phyloP scores from a whole-genome alignment of 1,140 invertebrate genomes.

The Galendromus occidentalis region DNA sequence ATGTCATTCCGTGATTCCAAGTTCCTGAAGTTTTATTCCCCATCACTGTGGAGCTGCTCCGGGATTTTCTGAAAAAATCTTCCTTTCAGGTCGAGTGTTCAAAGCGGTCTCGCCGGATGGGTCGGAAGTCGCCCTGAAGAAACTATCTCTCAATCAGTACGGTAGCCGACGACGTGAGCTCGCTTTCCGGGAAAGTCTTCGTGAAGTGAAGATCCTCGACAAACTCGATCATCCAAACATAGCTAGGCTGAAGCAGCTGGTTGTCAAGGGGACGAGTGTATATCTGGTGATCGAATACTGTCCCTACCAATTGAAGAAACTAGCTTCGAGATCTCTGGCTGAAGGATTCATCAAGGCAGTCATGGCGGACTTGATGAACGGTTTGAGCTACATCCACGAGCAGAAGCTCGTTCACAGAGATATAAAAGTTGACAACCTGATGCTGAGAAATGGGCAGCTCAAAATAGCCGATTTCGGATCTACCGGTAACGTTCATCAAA shows the following conservation, averaged over 20 bases:
- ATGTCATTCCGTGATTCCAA: too few relatives aligned
- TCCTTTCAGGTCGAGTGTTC: background rate
- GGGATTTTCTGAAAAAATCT: too few relatives aligned
- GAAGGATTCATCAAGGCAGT: background rate
- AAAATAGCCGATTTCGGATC: slow-evolving; percentile 7
- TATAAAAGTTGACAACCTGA: background rate
- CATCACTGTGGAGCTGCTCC: too few relatives aligned
- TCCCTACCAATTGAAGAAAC: background rate
- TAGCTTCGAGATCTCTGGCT: background rate
- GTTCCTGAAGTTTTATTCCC: too few relatives aligned
- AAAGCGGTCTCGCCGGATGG: background rate
- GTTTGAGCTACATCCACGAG: background rate
- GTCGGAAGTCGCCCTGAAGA: background rate
- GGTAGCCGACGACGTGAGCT: background rate
- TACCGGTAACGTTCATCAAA: background rate
- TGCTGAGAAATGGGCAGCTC: background rate
- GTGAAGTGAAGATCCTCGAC: slow-evolving; percentile 3
- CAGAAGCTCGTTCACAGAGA: background rate
- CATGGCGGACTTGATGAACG: background rate
- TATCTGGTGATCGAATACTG: background rate
- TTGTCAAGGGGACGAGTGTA: background rate
- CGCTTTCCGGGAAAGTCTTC: background rate
- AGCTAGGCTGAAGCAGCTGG: background rate
- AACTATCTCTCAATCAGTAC: background rate
- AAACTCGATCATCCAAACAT: background rate